Evolutionary conservation across 53 echinoderm and acorn worm genomes (phyloP), one percentile per base, ranked within the genome.

Genomic region (Paracentrotus lividus): DNA sequence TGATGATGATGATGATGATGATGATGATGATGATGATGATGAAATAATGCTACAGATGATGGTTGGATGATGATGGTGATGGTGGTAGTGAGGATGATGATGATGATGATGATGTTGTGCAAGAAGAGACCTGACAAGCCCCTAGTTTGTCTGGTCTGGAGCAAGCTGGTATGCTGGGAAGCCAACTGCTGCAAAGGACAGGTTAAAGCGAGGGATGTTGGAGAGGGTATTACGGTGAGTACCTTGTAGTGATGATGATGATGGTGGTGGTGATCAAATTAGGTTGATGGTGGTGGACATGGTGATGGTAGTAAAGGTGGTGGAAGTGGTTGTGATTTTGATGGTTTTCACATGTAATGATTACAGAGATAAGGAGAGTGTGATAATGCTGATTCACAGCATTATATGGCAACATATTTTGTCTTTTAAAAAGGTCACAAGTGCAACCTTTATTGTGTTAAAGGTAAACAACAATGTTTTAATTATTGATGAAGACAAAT

Each of bases 141-240:
- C 21, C 93, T 94, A 33, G 68, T 99, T 15, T 99, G 99, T 40
- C 93, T 99, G 68, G 95, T 96, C 59, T 99, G 99, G 88, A 97
- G 99, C 27, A 93, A 86, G 61, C 93, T 99, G 89, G 87, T 99
- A 14, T 97, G 99, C 95, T 94, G 98, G 94, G 88, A 93, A 16
- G 85, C 93, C 32, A 69, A 67, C 57, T 97, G 97, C 94, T 97
- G 97, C 53, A 90, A 94, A 43, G 78, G 77, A 10, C 92, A 91
- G 65, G 92, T 60, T 24, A 85, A 77, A 42, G 43, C n/a, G 13
- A 55, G 86, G 69, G 93, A 93, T 16, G 75, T 75, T 1, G 93
- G 94, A 26, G 96, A 98, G 94, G 94, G 97, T 24, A 93, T 92
- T 38, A 61, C 52, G 94, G 94, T 97, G 92, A 72, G 96, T 55